These are phyloP conservation scores for Gavialis gangeticus DNA, from an alignment of 2,113 vertebrate species.

Conservation along the genomic window DNA sequence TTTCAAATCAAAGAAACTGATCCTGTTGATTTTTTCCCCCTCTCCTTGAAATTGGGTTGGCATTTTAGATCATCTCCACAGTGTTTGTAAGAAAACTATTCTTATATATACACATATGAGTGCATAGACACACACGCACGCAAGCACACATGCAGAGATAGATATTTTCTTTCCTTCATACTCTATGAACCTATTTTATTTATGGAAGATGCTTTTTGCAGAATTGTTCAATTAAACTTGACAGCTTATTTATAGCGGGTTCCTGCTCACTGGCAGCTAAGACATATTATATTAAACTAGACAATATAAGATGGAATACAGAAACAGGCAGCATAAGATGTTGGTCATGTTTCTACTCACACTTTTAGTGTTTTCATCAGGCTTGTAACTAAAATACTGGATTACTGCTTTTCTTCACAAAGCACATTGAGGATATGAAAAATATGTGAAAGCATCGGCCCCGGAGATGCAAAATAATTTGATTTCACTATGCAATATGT, in stretches of 20 bases:
- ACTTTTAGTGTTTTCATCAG: background rate
- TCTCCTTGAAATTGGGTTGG: background rate
- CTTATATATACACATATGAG: background rate
- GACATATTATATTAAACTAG: background rate
- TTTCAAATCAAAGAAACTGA: slow-evolving; percentile 36
- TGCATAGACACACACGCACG: too few species aligned
- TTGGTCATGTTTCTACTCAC: background rate
- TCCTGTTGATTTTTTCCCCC: slow-evolving; percentile 20
- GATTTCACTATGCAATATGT: background rate
- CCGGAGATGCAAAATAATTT: background rate
- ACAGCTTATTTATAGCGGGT: background rate
- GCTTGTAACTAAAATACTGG: background rate
- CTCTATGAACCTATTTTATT: background rate
- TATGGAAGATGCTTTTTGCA: background rate
- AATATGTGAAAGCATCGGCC: background rate
- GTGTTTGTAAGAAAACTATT: background rate
- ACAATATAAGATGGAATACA: background rate
- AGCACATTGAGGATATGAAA: background rate
- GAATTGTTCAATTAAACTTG: slow-evolving; percentile 5
- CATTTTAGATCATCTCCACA: slow-evolving; percentile 16
- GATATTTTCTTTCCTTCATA: background rate
- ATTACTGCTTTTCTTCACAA: background rate
- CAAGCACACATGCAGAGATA: too few species aligned
- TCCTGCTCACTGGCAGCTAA: slow-evolving; percentile 9
- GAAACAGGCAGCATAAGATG: background rate